Percentiles rank a stretch among this genome's conserved stretches.
Evolutionary conservation across 2,797 vertebrate genomes (phyloP).

Genomic region (Tarsius wallacei): DNA sequence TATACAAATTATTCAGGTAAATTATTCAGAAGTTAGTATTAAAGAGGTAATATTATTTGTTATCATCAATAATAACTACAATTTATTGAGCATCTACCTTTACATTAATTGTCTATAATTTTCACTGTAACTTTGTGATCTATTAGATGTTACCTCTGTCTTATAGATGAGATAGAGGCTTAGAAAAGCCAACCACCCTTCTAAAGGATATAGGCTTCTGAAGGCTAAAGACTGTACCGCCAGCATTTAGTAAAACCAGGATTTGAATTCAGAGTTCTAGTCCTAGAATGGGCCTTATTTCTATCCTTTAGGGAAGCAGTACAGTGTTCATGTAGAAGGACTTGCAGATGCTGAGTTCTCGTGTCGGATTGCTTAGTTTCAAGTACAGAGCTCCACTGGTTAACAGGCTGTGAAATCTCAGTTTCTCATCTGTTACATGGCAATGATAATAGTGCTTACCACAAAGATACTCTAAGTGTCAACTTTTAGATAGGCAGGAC

Average conservation of each 20-base stretch:
- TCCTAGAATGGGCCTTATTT: background rate
- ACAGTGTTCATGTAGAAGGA: background rate
- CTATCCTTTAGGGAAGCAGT: background rate
- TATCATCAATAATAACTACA: background rate
- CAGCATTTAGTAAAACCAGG: background rate
- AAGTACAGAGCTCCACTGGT: background rate
- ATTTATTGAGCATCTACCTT: background rate
- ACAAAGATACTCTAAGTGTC: background rate
- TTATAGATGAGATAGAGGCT: background rate
- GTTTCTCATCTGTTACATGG: background rate
- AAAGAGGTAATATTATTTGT: background rate
- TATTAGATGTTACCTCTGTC: background rate
- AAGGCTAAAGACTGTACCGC: background rate
- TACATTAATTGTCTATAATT: slow-evolving; percentile 1
- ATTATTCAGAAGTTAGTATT: background rate
- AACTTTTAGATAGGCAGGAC: background rate
- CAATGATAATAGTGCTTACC: background rate
- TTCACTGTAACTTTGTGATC: background rate
- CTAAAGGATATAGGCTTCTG: background rate
- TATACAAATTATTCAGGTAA: background rate
- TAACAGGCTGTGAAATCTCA: background rate
- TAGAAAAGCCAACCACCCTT: background rate
- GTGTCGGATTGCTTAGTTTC: background rate
- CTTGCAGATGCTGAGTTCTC: background rate
- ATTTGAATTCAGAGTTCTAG: background rate